Conservation (phyloP, 2,113 vertebrate species). For the Ceuthmochares aereus region DNA sequence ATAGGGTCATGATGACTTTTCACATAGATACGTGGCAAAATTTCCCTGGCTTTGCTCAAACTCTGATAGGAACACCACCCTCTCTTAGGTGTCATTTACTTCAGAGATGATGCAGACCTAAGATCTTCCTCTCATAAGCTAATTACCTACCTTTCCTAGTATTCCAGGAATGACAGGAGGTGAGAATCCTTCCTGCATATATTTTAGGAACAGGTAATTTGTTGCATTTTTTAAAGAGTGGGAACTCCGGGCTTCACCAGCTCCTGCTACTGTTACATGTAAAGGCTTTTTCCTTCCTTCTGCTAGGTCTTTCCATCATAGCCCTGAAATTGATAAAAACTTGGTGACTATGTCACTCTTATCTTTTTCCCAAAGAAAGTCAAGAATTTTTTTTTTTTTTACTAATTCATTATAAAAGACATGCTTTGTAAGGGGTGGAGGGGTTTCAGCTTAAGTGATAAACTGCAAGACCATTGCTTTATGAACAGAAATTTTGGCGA, state of each 20-base stretch:
- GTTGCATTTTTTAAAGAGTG: background rate
- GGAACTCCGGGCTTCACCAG: background rate
- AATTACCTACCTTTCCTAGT: background rate
- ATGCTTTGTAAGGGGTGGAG: background rate
- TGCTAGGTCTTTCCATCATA: background rate
- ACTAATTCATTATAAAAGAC: background rate
- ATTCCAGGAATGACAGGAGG: background rate
- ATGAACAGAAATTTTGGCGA: background rate
- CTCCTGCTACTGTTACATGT: constrained; percentile 3
- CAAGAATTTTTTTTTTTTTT: background rate
- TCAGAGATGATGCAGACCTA: background rate
- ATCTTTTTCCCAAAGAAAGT: background rate
- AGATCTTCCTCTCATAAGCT: background rate
- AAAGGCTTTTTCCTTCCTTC: background rate
- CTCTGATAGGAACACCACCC: background rate
- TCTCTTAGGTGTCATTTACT: background rate
- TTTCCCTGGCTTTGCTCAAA: background rate
- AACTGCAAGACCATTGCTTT: background rate
- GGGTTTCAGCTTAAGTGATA: background rate
- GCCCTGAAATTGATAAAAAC: background rate
- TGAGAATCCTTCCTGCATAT: background rate
- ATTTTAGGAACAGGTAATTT: background rate
- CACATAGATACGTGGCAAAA: background rate
- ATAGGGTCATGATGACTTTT: background rate
- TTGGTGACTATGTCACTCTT: background rate